Evolutionary conservation across 2,797 vertebrate species (phyloP).

Genomic region (Myotis vivesi): DNA sequence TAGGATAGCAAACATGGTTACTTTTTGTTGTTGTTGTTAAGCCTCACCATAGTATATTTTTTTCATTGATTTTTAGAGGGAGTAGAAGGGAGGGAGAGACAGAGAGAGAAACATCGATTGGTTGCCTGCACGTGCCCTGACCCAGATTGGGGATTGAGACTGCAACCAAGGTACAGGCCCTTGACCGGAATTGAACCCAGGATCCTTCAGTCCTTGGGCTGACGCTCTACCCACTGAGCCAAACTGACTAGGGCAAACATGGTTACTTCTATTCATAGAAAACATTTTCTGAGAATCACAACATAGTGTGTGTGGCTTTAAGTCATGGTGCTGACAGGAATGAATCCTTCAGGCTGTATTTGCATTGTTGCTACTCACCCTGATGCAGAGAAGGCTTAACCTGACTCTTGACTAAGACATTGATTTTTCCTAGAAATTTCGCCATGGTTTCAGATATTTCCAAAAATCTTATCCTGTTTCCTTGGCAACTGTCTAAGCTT

Average conservation of each 20-base stretch:
- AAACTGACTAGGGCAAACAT: background rate
- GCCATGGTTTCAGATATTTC: conserved; percentile 73
- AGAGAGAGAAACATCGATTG: too few species aligned
- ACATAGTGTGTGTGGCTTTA: background rate
- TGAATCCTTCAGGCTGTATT: background rate
- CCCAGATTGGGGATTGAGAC: too few species aligned
- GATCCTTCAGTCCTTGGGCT: too few species aligned
- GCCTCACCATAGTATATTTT: too few species aligned
- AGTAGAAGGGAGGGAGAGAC: too few species aligned
- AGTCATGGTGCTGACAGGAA: background rate
- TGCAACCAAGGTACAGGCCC: too few species aligned
- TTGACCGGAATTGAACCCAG: too few species aligned
- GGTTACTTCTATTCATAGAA: background rate
- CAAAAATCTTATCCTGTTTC: conserved; percentile 77
- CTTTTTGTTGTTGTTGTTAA: too few species aligned
- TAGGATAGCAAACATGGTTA: background rate
- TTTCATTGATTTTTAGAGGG: too few species aligned
- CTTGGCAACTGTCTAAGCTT: conserved; percentile 72
- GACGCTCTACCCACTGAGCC: too few species aligned
- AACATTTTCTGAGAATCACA: background rate
- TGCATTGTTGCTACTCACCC: background rate
- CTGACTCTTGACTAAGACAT: conserved; percentile 66
- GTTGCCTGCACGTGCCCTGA: too few species aligned
- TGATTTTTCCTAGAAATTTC: conserved; percentile 79
- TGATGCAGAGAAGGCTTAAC: conserved; percentile 49